These are phyloP conservation scores for Ictidomys tridecemlineatus DNA, from an alignment of 2,113 vertebrate species.

Conservation along the genomic window DNA sequence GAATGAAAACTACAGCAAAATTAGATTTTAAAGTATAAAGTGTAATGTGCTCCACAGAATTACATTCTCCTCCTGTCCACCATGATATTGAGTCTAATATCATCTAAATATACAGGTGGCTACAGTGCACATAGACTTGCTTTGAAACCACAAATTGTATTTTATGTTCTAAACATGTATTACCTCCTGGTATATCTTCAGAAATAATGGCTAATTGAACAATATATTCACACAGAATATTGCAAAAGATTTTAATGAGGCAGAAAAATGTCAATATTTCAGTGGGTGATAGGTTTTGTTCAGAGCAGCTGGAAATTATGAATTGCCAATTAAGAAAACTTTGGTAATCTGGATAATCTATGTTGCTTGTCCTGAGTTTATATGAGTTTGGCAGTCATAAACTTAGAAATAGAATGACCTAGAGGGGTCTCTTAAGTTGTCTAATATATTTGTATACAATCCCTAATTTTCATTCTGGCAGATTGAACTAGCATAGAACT, in stretches of 20 bases:
- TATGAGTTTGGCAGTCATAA: constrained; percentile 56
- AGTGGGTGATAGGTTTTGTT: constrained; percentile 66
- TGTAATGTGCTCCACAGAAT: neutral
- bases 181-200: constrained; percentile 35
- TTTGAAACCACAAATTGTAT: constrained; percentile 11
- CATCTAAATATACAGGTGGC: neutral
- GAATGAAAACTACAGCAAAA: constrained; percentile 3
- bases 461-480: constrained; percentile 1
- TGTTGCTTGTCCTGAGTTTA: constrained; percentile 57
- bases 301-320: constrained; percentile 61
- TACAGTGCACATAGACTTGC: neutral
- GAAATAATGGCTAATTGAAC: constrained; percentile 74
- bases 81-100: neutral
- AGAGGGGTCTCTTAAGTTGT: neutral
- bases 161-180: constrained; percentile 55
- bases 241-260: constrained; percentile 78
- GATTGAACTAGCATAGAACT: neutral
- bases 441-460: constrained; percentile 38
- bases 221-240: constrained; percentile 69
- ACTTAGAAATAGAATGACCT: constrained; percentile 30
- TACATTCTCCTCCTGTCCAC: neutral
- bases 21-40: neutral
- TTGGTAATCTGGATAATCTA: constrained; percentile 44
- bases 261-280: constrained; percentile 75
- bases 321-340: constrained; percentile 70